Base-by-base conservation (phyloP, 2,113 vertebrate genomes). In the Zosterops hypoxanthus region DNA sequence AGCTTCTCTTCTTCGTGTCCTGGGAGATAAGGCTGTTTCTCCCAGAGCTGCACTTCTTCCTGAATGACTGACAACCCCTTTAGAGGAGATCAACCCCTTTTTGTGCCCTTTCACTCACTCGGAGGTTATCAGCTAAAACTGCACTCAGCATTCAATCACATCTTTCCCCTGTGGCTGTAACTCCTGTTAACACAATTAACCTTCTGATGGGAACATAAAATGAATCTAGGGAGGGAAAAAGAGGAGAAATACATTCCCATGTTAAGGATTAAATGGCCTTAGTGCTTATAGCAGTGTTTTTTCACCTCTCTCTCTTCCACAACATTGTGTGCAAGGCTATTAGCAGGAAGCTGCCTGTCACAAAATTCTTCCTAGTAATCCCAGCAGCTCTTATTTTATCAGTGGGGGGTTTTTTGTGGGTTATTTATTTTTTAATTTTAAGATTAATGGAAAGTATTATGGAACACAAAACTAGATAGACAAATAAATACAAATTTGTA, bases 111-210 rank as follows among this genome's bases (percentile, higher is more conserved):
- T 96, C 93, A 95, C 90, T 96, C 84, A 83, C 63, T 92, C 11
- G 3, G 92, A 97, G 92, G 95, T 97, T 97, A 98, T 97, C 97
- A 95, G 97, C 97, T 94, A 85, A 88, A 96, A 96, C 96, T 77
- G 80, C 94, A 95, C 88, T 95, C 96, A 90, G 89, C 89, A 71
- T 96, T 97, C 97, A 97, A 93, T 92, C 96, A 95, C 92, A 73
- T 95, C 90, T 94, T 97, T 97, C 97, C 96, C 95, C 94, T 91
- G 91, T 94, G 97, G 94, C 96, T 64, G 52, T 92, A 95, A 92
- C 95, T 94, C 91, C 95, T 97, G 82, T 96, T 94, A 97, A 97
- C 95, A 97, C 95, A 97, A 95, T 97, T 97, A 94, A 96, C 92
- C 86, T 96, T 96, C 97, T 95, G 96, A 85, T 96, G 94, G 93